A percentile compares a stretch with the other conserved stretches of the same genome.
Conservation (phyloP, 2,797 vertebrate species). For the Manis crassicaudata region DNA sequence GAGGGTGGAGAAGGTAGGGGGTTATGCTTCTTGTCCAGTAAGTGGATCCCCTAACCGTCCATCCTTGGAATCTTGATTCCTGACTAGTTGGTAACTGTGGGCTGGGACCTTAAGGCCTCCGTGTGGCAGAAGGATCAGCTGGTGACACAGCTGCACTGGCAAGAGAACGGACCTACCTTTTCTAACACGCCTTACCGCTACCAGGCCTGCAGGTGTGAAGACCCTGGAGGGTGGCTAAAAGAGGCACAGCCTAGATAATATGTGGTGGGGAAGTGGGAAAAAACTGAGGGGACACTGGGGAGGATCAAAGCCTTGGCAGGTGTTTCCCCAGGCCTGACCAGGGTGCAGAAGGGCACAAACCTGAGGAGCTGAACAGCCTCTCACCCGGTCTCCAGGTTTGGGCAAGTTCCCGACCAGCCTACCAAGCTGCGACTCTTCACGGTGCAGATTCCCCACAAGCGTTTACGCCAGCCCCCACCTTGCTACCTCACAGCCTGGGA, state of each 20-base stretch:
- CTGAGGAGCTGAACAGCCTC: conserved; percentile 3
- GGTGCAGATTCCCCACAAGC: conserved; percentile 96
- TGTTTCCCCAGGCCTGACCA: neutral
- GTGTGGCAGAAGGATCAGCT: conserved; percentile 95
- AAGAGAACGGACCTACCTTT: conserved; percentile 91
- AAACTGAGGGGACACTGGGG: neutral
- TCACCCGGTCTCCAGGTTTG: conserved; percentile 87
- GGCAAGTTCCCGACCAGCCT: conserved; percentile 91
- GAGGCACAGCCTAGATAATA: neutral
- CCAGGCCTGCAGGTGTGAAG: conserved; percentile 92
- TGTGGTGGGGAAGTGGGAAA: neutral
- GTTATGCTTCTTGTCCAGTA: neutral
- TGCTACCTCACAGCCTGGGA: conserved; percentile 99
- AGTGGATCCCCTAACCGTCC: conserved; percentile 30
- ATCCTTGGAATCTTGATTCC: conserved; percentile 29
- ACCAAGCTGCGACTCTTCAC: conserved; percentile 93
- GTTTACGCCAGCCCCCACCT: conserved; percentile 91
- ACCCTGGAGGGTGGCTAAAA: neutral
- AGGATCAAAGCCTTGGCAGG: neutral
- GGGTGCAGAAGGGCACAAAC: neutral
- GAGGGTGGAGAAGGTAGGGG: neutral
- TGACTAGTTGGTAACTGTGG: conserved; percentile 92
- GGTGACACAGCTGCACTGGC: conserved; percentile 91
- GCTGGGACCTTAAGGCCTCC: conserved; percentile 93
- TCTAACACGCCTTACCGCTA: conserved; percentile 93